Evolutionary conservation across 1,140 invertebrate species (phyloP), one percentile per base, ranked within the genome.

Genomic region (Drosophila sulfurigaster): DNA sequence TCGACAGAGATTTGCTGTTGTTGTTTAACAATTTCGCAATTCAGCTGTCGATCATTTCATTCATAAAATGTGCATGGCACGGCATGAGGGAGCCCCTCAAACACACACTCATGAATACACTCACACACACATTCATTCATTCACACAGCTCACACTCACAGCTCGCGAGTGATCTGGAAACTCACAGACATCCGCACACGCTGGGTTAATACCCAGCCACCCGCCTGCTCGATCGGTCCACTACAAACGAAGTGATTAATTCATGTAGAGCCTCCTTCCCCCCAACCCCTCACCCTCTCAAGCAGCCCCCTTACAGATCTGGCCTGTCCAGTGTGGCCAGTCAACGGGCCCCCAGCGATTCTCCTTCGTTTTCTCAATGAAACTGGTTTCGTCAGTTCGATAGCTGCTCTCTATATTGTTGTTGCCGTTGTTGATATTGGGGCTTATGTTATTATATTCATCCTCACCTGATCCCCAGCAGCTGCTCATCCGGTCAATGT

Each of bases 31-130:
- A 89, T 89, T 89, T 89, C 83, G 88, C 87, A 91, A 91, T 91
- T 88, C 87, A 91, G 89, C 87, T 91, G 88, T 91, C 88, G 87
- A 91, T 91, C 87, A 91, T 88, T 91, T 91, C 87, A 91, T 91
- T 91, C 87, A 91, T 91, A 91, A 91, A 87, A 91, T 82, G 66
- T 80, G 69, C 64, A 69, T 76, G 56, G 66, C 73, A 78, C 58
- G 72, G 59, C 60, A 72, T 60, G 62, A 51, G 59, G 69, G 35
- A 56, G 56, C 45, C 16, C 58, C 52, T 10, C 75, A 67, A 69
- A 69, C 65, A 66, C 51, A 62, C 28, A 69, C 57, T 49, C 30
- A 8, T 32, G 30, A 32, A 32, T 32, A 54, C n/a, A 28, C 48
- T 10, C 45, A 7, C 20, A 25, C 20, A 25, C 20, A 25, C 20